phyloP scores from a whole-genome alignment of 2,888 invertebrate genomes.

The Drosophila eohydei region DNA sequence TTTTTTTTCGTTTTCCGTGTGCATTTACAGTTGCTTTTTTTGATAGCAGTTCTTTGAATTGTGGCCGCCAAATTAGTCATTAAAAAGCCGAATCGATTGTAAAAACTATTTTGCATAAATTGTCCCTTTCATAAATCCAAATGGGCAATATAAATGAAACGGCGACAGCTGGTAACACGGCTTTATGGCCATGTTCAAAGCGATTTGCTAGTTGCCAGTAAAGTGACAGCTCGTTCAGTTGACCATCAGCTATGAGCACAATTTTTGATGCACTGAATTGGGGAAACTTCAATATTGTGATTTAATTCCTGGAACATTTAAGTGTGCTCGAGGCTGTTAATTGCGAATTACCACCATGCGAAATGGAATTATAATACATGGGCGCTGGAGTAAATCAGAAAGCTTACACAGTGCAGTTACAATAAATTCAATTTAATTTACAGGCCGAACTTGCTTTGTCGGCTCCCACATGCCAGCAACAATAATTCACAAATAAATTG shows the following conservation, averaged over 20 bases:
- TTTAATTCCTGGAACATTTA: neutral
- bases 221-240: slow-evolving; percentile 9
- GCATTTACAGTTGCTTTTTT: slow-evolving; percentile 38
- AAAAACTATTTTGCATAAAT: slow-evolving; percentile 47
- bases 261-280: neutral
- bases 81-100: slow-evolving; percentile 27
- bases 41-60: slow-evolving; percentile 47
- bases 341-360: slow-evolving; percentile 57
- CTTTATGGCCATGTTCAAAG: neutral
- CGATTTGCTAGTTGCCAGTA: slow-evolving; percentile 9
- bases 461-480: slow-evolving; percentile 29
- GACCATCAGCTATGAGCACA: neutral
- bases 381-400: slow-evolving; percentile 18
- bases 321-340: slow-evolving; percentile 20
- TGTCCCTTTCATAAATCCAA: slow-evolving; percentile 15
- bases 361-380: slow-evolving; percentile 61
- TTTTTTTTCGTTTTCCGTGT: slow-evolving; percentile 1
- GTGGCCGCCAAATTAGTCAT: slow-evolving; percentile 51
- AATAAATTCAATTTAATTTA: slow-evolving; percentile 79
- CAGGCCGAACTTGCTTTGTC: slow-evolving; percentile 65
- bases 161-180: neutral
- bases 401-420: slow-evolving; percentile 32
- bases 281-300: neutral
- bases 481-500: slow-evolving; percentile 49
- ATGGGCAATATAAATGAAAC: slow-evolving; percentile 3